Base-by-base conservation (phyloP, 2,113 vertebrate genomes). In the Atrichornis clamosus region DNA sequence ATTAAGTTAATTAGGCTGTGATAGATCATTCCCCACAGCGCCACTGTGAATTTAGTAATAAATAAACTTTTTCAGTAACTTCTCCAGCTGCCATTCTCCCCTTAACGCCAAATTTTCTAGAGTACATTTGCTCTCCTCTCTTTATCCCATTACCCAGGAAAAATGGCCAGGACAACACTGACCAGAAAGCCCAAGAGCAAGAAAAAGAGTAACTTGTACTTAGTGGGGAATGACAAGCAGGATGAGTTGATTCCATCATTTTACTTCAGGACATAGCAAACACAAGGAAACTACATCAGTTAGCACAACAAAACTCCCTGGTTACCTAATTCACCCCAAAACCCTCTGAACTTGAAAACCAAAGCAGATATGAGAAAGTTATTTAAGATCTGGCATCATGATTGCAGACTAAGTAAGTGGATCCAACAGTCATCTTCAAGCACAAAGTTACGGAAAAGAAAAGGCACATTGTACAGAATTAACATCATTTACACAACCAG, bases 401-500 rank as follows among this genome's bases (percentile, higher is more conserved):
- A 94, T 0, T 52, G 39, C 35, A 86, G 39, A 27, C 10, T 52
- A 70, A 79, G n/a, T 42, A 77, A 73, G 59, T 9, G 35, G 41
- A 90, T 74, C 58, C 78, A 79, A 82, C 2, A 73, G 62, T 28
- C 63, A 52, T 77, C 63, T 81, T 74, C 42, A 67, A 84, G 80
- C 39, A 73, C 62, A 28, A 81, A 70, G 41, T 41, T 55, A 63
- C 1, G 32, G 47, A 88, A 94, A 85, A 92, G 70, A 91, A 96
- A 95, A 85, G 88, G 80, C 94, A 64, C 86, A 93, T 93, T 96
- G 92, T 95, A 81, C 62, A 85, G 46, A 62, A 75, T 6, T 41
- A 91, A n/a, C 74, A 84, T 37, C n/a, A 11, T 44, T 92, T 94
- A 94, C 11, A 95, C 72, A 97, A 81, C 52, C 8, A 63, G 33